Conservation (phyloP, 1,140 invertebrate genomes). For the Cotesia typhae region DNA sequence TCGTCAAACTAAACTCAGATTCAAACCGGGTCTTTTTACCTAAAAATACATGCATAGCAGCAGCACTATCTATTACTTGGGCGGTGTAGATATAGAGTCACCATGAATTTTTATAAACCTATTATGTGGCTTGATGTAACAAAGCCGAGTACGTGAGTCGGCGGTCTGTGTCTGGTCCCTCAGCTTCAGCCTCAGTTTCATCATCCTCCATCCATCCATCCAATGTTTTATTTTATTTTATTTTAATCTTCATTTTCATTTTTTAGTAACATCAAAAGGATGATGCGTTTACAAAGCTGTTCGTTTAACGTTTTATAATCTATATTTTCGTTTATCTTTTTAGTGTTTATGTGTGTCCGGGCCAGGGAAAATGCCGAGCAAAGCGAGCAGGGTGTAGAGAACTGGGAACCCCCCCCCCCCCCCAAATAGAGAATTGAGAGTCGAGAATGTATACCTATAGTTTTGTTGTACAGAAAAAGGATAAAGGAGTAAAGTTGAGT, state of each 20-base stretch:
- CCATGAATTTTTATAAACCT: constrained; percentile 59
- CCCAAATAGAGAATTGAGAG: no score
- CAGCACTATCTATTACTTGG: no score
- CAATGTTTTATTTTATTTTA: constrained; percentile 9
- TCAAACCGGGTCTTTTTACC: constrained; percentile 31
- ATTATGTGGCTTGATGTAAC: constrained; percentile 57
- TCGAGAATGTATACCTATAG: no score
- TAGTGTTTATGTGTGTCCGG: not conserved
- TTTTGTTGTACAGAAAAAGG: constrained; percentile 27
- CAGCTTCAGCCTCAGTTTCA: not conserved
- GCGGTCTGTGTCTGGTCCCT: constrained; percentile 2
- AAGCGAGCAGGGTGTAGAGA: no score
- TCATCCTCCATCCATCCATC: no score
- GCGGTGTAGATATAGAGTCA: constrained; percentile 26
- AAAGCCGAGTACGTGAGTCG: constrained; percentile 34
- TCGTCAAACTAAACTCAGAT: constrained; percentile 24
- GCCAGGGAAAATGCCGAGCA: no score
- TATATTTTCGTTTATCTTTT: constrained; percentile 6
- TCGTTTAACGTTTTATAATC: constrained; percentile 11
- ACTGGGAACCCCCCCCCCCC: no score
- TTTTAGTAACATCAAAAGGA: constrained; percentile 55
- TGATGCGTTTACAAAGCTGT: constrained; percentile 26
- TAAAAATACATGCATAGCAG: no score
- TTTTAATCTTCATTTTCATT: not conserved
- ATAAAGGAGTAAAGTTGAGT: constrained; percentile 39